These are phyloP conservation scores for Presbytis comata DNA, from an alignment of 2,797 vertebrate genomes.

Conservation along the genomic window DNA sequence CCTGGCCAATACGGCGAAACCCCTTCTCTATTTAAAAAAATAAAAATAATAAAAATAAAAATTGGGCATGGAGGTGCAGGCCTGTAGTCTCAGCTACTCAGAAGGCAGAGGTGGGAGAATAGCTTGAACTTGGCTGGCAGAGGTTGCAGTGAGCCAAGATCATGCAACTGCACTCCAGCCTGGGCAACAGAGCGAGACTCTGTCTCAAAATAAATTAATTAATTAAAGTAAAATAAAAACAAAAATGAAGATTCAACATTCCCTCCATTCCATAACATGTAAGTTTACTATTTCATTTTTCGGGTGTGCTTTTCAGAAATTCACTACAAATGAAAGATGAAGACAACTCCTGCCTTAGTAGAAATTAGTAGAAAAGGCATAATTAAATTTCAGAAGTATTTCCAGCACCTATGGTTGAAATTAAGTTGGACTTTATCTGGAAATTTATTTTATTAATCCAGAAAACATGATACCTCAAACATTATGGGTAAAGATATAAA, in stretches of 20 bases:
- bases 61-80: neutral
- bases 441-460: slow-evolving; percentile 22
- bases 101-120: neutral
- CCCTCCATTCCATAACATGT: neutral
- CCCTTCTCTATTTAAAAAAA: neutral
- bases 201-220: neutral
- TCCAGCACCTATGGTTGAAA: neutral
- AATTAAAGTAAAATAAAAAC: neutral
- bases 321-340: neutral
- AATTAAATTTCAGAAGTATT: slow-evolving; percentile 11
- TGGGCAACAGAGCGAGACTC: neutral
- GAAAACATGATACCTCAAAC: neutral
- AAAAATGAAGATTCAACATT: neutral
- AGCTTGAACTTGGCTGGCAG: neutral
- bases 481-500: neutral
- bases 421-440: neutral
- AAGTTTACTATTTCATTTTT: neutral
- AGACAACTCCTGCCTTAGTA: neutral
- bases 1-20: neutral
- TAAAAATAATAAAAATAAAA: neutral
- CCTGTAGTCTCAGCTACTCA: neutral
- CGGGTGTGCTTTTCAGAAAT: slow-evolving; percentile 31
- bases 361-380: neutral
- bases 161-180: neutral
- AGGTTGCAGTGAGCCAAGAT: neutral